Conservation (phyloP, 2,113 vertebrate genomes). For the Fregata magnificens region DNA sequence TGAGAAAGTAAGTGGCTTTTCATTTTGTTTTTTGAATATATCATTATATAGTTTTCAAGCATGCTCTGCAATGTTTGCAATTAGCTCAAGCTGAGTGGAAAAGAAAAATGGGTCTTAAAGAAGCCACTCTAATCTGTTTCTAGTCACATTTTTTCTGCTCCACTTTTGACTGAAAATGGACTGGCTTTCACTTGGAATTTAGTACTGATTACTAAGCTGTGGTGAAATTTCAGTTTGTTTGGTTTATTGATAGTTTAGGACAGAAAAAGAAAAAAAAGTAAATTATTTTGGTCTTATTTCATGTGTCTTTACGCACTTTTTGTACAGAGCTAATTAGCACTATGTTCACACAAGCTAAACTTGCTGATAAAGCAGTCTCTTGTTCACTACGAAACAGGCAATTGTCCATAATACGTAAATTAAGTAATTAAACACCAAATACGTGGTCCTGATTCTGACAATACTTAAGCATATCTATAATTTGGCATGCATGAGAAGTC, state of each 20-base stretch:
- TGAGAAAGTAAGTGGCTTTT: not conserved
- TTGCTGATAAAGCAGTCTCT: not conserved
- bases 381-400: not conserved
- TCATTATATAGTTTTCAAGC: not conserved
- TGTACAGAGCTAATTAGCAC: not conserved
- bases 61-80: not conserved
- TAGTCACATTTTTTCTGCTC: not conserved
- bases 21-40: not conserved
- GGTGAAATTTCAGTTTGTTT: not conserved
- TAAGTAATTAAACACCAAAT: not conserved
- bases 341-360: not conserved
- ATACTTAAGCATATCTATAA: not conserved
- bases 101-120: not conserved
- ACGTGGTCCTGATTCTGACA: not conserved
- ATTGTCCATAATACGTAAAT: not conserved
- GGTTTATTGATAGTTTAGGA: not conserved
- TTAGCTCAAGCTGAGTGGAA: not conserved
- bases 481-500: not conserved
- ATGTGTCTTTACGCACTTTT: not conserved
- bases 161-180: not conserved
- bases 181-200: not conserved
- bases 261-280: not conserved
- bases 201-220: not conserved
- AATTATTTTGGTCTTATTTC: not conserved
- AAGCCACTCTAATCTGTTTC: not conserved